Evolutionary conservation across 2,888 invertebrate genomes (phyloP).

Genomic region (Mesorhabditis spiculigera): DNA sequence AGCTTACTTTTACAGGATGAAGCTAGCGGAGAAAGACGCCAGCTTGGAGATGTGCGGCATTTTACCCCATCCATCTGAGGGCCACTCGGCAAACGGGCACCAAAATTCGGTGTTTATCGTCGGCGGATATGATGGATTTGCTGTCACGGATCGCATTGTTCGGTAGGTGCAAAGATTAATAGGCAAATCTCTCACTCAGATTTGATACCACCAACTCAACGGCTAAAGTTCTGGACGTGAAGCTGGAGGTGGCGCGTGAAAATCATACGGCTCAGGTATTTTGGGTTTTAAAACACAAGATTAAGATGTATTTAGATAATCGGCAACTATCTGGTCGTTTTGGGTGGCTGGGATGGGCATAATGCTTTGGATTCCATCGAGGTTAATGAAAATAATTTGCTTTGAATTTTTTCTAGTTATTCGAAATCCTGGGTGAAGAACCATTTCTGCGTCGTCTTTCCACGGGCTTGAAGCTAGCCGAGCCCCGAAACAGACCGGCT

Average conservation of each 20-base stretch:
- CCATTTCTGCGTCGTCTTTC: too few relatives aligned
- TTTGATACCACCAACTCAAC: neutral
- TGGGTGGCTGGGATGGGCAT: conserved; percentile 47
- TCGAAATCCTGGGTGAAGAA: too few relatives aligned
- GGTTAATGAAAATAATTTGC: neutral
- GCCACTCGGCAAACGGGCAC: conserved; percentile 22
- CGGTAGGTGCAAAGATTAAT: neutral
- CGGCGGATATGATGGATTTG: conserved; percentile 15
- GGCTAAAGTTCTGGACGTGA: conserved; percentile 22
- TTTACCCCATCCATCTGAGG: conserved; percentile 25
- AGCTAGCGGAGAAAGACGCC: neutral
- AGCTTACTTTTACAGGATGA: conserved; percentile 1
- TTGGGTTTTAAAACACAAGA: neutral
- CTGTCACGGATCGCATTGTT: conserved; percentile 8
- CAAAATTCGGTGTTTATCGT: conserved; percentile 10
- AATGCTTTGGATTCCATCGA: conserved; percentile 32
- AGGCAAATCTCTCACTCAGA: too few relatives aligned
- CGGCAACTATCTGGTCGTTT: conserved; percentile 30
- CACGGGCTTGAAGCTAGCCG: too few relatives aligned
- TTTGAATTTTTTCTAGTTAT: neutral
- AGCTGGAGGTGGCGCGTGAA: conserved; percentile 35
- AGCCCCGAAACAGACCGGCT: too few relatives aligned
- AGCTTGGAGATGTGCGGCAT: conserved; percentile 11
- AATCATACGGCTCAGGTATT: conserved; percentile 36
- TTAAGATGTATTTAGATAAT: conserved; percentile 6